phyloP scores from a whole-genome alignment of 2,113 vertebrate genomes.

The Xyliphius kryptos region DNA sequence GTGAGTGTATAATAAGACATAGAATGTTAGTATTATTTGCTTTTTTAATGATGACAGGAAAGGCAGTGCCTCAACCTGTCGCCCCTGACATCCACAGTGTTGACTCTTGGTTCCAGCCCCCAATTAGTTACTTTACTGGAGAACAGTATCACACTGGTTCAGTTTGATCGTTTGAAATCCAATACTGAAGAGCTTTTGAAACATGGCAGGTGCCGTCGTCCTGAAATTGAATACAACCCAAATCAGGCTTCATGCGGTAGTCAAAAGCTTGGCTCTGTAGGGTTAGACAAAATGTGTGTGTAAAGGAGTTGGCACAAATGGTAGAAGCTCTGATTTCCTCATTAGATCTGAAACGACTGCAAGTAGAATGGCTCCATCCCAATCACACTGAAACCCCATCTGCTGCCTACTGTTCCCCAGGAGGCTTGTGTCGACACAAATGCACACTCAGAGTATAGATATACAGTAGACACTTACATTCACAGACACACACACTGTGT shows the following conservation, averaged over 20 bases:
- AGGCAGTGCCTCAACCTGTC: background rate
- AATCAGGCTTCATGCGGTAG: too few species aligned
- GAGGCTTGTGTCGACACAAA: conserved; percentile 22
- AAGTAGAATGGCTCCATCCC: conserved; percentile 36
- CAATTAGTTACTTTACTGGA: background rate
- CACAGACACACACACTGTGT: conserved; percentile 28
- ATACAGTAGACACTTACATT: too few species aligned
- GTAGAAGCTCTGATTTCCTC: conserved; percentile 28
- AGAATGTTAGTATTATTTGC: too few species aligned
- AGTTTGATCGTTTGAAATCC: conserved; percentile 6
- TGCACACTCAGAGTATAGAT: too few species aligned
- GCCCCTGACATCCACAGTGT: background rate
- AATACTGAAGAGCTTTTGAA: conserved; percentile 4
- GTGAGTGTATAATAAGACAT: too few species aligned
- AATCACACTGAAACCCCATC: conserved; percentile 36
- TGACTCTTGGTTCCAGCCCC: background rate
- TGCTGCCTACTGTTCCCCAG: conserved; percentile 30
- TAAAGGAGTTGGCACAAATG: conserved; percentile 16
- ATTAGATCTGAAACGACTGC: conserved; percentile 38
- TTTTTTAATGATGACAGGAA: background rate
- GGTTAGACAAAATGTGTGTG: conserved; percentile 9
- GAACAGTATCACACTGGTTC: too few species aligned
- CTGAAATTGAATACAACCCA: conserved; percentile 9
- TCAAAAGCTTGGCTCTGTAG: too few species aligned
- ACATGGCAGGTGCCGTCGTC: background rate